phyloP scores from a whole-genome alignment of 2,797 vertebrate species.

The Pseudochirops cupreus region DNA sequence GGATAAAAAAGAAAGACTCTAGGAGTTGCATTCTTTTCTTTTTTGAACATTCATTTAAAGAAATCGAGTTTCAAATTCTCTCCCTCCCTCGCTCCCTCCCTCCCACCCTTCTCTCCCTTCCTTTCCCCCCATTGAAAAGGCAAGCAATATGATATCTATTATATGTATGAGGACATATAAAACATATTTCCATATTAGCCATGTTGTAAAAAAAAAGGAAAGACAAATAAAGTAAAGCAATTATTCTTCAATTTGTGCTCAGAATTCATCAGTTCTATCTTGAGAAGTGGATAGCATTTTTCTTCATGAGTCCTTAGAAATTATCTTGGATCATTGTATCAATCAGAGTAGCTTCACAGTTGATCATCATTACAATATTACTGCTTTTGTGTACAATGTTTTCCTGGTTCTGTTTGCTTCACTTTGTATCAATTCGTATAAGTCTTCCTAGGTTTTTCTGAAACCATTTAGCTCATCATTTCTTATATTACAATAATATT shows the following conservation, averaged over 20 bases:
- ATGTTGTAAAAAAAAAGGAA: background rate
- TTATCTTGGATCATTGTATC: background rate
- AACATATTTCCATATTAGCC: background rate
- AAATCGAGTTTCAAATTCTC: background rate
- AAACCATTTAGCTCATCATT: background rate
- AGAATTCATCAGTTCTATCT: background rate
- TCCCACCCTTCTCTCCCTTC: background rate
- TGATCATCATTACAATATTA: background rate
- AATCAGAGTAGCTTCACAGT: background rate
- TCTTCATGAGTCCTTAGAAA: background rate
- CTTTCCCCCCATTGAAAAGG: background rate
- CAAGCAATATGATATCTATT: background rate
- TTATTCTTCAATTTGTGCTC: background rate
- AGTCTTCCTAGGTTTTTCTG: background rate
- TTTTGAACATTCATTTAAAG: background rate
- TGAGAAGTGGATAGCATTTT: background rate
- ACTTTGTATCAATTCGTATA: background rate
- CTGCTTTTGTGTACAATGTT: background rate
- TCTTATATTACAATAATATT: background rate
- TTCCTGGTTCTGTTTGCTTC: background rate
- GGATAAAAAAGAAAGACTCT: background rate
- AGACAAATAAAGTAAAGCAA: background rate
- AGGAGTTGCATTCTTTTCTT: background rate
- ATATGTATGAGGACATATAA: background rate
- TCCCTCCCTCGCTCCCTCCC: background rate